Conservation (phyloP, 2,113 vertebrate species). For the Dromiciops gliroides region DNA sequence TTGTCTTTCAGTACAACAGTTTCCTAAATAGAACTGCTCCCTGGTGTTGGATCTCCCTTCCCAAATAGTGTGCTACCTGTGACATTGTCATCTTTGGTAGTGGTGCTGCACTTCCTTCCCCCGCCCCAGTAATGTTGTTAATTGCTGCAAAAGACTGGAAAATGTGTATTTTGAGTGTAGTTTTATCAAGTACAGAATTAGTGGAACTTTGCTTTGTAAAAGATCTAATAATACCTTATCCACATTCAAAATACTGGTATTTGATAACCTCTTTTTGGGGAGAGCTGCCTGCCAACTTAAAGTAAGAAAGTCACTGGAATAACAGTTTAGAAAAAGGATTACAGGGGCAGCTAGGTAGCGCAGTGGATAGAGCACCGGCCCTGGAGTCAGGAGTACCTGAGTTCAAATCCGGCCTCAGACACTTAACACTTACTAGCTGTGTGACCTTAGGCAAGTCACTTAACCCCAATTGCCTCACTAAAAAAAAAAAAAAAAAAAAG, state of each 20-base stretch:
- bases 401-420: too few species aligned
- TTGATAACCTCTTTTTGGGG: background rate
- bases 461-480: too few species aligned
- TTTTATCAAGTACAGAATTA: background rate
- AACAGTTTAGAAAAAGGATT: background rate
- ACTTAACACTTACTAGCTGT: too few species aligned
- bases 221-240: background rate
- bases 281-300: background rate
- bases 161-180: background rate
- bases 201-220: background rate
- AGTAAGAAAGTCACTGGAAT: background rate
- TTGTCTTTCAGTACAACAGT: background rate
- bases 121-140: background rate
- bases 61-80: background rate
- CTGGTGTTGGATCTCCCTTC: background rate
- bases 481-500: too few species aligned
- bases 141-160: background rate
- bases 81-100: background rate
- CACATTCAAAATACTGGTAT: background rate
- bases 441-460: too few species aligned
- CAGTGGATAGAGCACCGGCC: too few species aligned
- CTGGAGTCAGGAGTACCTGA: too few species aligned
- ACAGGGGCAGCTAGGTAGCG: too few species aligned
- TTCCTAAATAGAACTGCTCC: background rate
- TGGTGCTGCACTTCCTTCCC: background rate